phyloP scores from a whole-genome alignment of 2,888 invertebrate species.

The Drosophila parthenogenetica region DNA sequence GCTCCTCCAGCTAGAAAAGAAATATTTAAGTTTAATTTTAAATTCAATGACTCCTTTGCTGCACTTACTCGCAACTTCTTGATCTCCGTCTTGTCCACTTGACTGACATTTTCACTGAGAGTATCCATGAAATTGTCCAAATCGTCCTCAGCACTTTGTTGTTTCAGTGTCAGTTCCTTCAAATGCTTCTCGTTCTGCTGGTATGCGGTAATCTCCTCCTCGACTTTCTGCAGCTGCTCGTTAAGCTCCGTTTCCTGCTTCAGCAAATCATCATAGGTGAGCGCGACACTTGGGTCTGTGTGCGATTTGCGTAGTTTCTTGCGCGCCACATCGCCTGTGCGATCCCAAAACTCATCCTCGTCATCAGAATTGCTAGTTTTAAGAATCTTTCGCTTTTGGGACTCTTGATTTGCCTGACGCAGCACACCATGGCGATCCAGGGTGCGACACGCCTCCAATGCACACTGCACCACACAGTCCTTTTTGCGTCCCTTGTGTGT shows the following conservation, averaged over 20 bases:
- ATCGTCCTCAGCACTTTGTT: constrained; percentile 87
- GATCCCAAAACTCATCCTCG: constrained; percentile 97
- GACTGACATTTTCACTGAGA: constrained; percentile 86
- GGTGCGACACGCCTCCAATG: constrained; percentile 96
- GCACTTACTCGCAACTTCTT: constrained; percentile 86
- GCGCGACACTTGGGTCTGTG: constrained; percentile 77
- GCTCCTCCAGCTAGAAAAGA: constrained; percentile 87
- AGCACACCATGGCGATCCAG: constrained; percentile 95
- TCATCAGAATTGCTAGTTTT: constrained; percentile 95
- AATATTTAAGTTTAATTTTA: neutral
- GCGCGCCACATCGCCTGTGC: constrained; percentile 96
- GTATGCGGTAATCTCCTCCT: constrained; percentile 85
- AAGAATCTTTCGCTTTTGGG: constrained; percentile 91
- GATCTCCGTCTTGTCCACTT: constrained; percentile 88
- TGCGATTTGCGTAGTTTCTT: constrained; percentile 90
- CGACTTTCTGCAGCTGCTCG: constrained; percentile 88
- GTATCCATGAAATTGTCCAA: constrained; percentile 94
- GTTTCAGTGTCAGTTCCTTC: constrained; percentile 64
- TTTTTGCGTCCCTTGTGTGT: constrained; percentile 96
- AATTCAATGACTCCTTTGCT: neutral
- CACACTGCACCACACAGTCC: constrained; percentile 96
- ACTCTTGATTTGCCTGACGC: constrained; percentile 94
- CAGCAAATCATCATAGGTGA: constrained; percentile 88
- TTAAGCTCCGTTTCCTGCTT: constrained; percentile 83
- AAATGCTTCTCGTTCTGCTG: constrained; percentile 84